A percentile compares a stretch with the other conserved stretches of the same genome.
These are phyloP conservation scores for Stegodyphus mimosarum DNA, from an alignment of 1,140 invertebrate genomes.

Conservation along the genomic window DNA sequence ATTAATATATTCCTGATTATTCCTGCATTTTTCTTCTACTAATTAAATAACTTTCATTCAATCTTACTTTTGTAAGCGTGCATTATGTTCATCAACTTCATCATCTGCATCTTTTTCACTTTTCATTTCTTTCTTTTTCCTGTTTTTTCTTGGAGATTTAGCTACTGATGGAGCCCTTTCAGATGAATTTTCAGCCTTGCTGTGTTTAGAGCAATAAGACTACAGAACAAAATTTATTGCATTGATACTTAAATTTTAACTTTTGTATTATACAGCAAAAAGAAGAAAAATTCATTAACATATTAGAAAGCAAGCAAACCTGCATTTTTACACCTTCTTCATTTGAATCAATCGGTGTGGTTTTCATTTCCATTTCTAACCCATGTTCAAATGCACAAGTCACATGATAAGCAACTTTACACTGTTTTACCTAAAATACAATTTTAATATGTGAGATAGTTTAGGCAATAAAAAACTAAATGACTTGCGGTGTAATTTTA, in stretches of 20 bases:
- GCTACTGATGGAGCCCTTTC: conserved; percentile 5
- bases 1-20: too few relatives aligned
- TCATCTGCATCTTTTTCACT: neutral
- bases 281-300: neutral
- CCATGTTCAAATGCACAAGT: conserved; percentile 98
- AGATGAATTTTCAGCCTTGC: conserved; percentile 78
- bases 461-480: too few relatives aligned
- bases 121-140: conserved; percentile 31
- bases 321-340: conserved; percentile 63
- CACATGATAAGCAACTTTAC: conserved; percentile 98
- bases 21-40: too few relatives aligned
- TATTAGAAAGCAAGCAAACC: neutral
- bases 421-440: conserved; percentile 80
- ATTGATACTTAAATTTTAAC: conserved; percentile 1
- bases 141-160: conserved; percentile 19
- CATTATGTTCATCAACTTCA: conserved; percentile 58
- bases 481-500: too few relatives aligned
- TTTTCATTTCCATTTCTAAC: conserved; percentile 83
- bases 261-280: conserved; percentile 8
- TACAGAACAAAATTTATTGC: conserved; percentile 66
- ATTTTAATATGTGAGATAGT: neutral
- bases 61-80: conserved; percentile 43
- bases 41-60: too few relatives aligned
- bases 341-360: conserved; percentile 40
- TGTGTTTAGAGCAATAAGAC: conserved; percentile 96